Conservation (phyloP, 2,797 vertebrate genomes). For the Xiphophorus birchmanni region DNA sequence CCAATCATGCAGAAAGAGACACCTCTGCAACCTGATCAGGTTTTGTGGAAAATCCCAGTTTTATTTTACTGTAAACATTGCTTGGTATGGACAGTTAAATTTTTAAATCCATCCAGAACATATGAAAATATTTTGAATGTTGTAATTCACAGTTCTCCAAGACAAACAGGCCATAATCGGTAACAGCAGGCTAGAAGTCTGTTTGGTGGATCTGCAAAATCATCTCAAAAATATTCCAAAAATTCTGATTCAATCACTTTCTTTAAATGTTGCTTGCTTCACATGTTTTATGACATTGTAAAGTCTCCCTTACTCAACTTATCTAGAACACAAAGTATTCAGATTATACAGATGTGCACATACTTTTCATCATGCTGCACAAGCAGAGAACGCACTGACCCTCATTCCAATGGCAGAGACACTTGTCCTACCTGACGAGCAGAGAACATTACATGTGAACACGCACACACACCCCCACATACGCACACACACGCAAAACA, state of each 20-base stretch:
- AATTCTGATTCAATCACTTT: neutral
- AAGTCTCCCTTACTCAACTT: constrained; percentile 13
- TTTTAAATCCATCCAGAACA: neutral
- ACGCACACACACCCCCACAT: constrained; percentile 7
- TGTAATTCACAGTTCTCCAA: neutral
- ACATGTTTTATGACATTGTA: neutral
- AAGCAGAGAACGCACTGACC: constrained; percentile 72
- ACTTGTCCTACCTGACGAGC: constrained; percentile 72
- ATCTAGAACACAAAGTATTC: constrained; percentile 35
- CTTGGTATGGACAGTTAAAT: neutral
- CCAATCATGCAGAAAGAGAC: neutral
- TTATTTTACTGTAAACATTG: neutral
- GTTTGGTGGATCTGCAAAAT: neutral
- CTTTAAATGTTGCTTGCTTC: neutral
- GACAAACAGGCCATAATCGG: neutral
- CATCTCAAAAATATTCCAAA: neutral
- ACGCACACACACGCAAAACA: constrained; percentile 19
- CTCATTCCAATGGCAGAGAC: constrained; percentile 73
- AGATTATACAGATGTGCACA: constrained; percentile 44
- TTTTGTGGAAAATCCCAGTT: neutral
- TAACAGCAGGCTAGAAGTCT: neutral
- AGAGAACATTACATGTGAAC: constrained; percentile 30
- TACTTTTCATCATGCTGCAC: constrained; percentile 51
- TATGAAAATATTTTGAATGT: neutral
- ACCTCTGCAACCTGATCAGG: neutral